Percentiles rank a stretch among this genome's conserved stretches.
These are phyloP conservation scores for Baryphthengus martii DNA, from an alignment of 2,113 vertebrate species.

Conservation along the genomic window DNA sequence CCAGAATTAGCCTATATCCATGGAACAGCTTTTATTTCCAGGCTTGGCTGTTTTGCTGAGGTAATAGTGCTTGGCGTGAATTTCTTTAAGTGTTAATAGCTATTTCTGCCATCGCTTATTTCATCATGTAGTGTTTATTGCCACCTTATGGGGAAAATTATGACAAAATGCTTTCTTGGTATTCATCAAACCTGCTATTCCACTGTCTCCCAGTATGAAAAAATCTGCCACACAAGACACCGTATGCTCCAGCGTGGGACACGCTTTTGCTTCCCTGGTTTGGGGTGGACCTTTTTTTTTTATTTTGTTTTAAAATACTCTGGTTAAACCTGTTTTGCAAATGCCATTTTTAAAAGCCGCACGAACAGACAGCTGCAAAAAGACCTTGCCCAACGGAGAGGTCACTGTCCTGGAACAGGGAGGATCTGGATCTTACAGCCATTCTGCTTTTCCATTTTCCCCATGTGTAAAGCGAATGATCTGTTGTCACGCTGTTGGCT, in stretches of 20 bases:
- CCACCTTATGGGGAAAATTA: background rate
- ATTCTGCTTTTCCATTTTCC: background rate
- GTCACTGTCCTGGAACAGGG: background rate
- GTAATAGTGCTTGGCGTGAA: background rate
- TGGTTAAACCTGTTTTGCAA: background rate
- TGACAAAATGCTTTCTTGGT: background rate
- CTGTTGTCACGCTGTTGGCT: background rate
- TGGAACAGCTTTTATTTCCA: background rate
- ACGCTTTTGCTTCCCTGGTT: rapidly evolving
- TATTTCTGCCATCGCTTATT: background rate
- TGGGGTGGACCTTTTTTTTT: background rate
- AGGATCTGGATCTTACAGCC: background rate
- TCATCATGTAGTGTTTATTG: background rate
- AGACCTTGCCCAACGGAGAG: background rate
- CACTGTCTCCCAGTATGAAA: background rate
- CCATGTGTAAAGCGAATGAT: rapidly evolving
- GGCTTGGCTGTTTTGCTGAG: background rate
- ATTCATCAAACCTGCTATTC: background rate
- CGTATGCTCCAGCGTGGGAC: background rate
- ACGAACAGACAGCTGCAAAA: background rate
- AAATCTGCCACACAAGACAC: background rate
- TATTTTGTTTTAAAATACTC: background rate
- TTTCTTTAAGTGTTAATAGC: background rate
- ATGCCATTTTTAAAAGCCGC: background rate
- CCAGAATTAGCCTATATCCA: background rate